Percentiles rank a stretch among this genome's conserved stretches.
Evolutionary conservation across 2,113 vertebrate genomes (phyloP).

Genomic region (Eulemur macaco): DNA sequence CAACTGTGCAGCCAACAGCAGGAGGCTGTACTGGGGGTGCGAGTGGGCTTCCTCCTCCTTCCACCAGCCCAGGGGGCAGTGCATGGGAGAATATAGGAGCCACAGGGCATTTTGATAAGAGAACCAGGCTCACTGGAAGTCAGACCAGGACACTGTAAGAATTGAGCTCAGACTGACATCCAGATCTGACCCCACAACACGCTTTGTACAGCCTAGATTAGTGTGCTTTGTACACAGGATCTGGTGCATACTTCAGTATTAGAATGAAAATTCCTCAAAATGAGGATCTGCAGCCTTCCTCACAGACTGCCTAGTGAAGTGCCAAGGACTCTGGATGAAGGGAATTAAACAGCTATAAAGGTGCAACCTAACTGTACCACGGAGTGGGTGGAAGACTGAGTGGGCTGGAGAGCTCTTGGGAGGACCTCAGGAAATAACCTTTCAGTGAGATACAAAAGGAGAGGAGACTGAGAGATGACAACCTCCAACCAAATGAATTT

Average conservation of each 20-base stretch:
- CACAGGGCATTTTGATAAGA: neutral
- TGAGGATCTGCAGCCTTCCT: neutral
- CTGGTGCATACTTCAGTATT: neutral
- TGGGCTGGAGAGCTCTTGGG: neutral
- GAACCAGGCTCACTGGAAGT: neutral
- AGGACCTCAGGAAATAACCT: neutral
- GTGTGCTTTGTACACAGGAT: neutral
- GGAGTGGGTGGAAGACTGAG: neutral
- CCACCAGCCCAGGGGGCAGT: neutral
- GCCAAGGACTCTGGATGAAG: neutral
- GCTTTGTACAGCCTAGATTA: neutral
- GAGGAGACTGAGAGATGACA: neutral
- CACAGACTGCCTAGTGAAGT: neutral
- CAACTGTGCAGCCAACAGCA: neutral
- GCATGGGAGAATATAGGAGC: neutral
- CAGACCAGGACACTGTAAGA: neutral
- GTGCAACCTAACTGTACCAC: too few species aligned
- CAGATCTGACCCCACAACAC: neutral
- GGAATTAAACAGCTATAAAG: neutral
- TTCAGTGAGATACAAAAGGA: neutral
- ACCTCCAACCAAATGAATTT: neutral
- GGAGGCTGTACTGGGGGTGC: neutral
- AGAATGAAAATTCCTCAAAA: neutral
- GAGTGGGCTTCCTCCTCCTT: neutral
- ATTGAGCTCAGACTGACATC: neutral